phyloP scores from a whole-genome alignment of 1,140 invertebrate genomes.

The Penaeus indicus region DNA sequence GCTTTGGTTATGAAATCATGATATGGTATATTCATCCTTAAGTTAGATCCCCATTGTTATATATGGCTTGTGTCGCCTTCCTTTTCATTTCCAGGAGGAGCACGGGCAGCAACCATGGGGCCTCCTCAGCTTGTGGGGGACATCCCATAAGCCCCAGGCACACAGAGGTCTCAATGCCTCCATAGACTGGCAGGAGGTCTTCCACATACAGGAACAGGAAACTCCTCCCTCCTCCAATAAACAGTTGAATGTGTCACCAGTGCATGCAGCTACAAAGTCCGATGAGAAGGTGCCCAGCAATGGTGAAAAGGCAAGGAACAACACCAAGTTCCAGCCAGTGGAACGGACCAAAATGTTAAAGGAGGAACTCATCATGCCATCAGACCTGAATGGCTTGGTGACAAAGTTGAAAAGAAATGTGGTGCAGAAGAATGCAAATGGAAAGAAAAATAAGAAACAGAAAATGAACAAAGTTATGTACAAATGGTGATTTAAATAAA shows the following conservation, averaged over 20 bases:
- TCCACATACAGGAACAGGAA: conserved; percentile 2
- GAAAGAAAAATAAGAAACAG: neutral
- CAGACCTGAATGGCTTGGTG: conserved; percentile 23
- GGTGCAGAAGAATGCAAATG: neutral
- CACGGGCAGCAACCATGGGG: conserved; percentile 69
- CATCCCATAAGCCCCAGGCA: neutral
- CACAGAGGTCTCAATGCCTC: neutral
- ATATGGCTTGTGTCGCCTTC: too few species aligned
- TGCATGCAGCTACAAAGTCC: too few species aligned
- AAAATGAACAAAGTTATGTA: too few species aligned
- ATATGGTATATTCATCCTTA: too few species aligned
- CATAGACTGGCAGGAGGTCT: conserved; percentile 20
- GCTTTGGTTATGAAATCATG: too few species aligned
- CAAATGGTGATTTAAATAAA: too few species aligned
- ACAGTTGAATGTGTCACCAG: too few species aligned
- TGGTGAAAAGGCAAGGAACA: neutral
- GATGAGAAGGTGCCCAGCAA: neutral
- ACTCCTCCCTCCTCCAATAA: neutral
- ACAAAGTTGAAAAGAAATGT: conserved; percentile 23
- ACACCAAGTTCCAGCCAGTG: neutral
- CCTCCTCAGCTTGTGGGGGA: neutral
- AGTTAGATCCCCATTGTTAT: too few species aligned
- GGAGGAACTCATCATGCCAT: neutral
- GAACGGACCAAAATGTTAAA: neutral
- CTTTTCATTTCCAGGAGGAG: too few species aligned